phyloP scores from a whole-genome alignment of 2,888 invertebrate genomes.

The Nomada ruficornis region DNA sequence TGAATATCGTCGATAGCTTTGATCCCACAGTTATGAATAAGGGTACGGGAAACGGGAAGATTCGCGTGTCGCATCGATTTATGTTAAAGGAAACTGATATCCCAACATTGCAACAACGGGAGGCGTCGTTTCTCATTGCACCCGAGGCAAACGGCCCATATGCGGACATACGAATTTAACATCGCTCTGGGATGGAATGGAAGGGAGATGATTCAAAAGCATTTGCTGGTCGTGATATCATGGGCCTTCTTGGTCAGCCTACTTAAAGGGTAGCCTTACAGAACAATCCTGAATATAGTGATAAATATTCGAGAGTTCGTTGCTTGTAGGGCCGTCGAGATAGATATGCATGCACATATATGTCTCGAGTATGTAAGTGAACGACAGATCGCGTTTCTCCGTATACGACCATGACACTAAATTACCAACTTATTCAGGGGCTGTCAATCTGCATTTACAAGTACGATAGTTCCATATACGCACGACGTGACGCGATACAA shows the following conservation, averaged over 20 bases:
- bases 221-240: constrained; percentile 79
- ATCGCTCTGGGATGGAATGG: constrained; percentile 27
- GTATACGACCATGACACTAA: constrained; percentile 77
- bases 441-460: constrained; percentile 35
- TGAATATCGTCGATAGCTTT: background rate
- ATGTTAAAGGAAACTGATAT: constrained; percentile 40
- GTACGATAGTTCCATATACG: constrained; percentile 36
- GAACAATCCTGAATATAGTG: constrained; percentile 52
- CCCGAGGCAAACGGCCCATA: constrained; percentile 53
- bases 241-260: constrained; percentile 62
- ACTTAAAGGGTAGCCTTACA: constrained; percentile 43
- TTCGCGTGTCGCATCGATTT: constrained; percentile 29
- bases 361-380: background rate
- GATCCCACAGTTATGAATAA: constrained; percentile 18
- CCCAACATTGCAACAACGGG: background rate
- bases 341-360: background rate
- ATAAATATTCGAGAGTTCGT: constrained; percentile 55
- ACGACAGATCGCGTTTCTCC: constrained; percentile 59
- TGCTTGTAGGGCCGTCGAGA: constrained; percentile 17
- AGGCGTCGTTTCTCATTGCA: constrained; percentile 15
- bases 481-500: constrained; percentile 19
- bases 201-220: constrained; percentile 57
- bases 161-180: constrained; percentile 58
- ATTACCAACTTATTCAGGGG: constrained; percentile 53
- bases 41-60: constrained; percentile 2